These are phyloP conservation scores for Ophiodon elongatus DNA, from an alignment of 2,113 vertebrate species.

Conservation along the genomic window DNA sequence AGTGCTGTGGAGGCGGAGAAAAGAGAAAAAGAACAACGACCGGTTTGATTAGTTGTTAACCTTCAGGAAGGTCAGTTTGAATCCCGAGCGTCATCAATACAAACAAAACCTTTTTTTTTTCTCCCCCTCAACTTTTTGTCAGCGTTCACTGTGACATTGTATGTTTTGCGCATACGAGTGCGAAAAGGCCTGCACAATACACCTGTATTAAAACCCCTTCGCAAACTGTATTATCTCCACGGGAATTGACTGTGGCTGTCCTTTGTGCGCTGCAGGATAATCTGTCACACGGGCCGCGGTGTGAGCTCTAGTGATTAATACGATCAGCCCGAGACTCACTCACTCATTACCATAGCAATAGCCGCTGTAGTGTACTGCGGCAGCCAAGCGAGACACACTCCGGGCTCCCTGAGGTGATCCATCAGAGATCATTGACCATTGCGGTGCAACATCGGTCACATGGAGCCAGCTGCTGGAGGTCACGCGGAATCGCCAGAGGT, in stretches of 20 bases:
- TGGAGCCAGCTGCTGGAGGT: conserved; percentile 50
- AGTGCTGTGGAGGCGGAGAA: conserved; percentile 20
- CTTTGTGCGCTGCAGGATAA: conserved; percentile 54
- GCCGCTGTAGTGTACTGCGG: conserved; percentile 43
- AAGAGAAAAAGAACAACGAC: conserved; percentile 20
- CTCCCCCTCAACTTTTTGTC: neutral
- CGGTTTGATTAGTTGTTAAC: conserved; percentile 2
- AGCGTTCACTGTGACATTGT: conserved; percentile 22
- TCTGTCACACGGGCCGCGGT: conserved; percentile 61
- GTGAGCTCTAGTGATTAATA: conserved; percentile 75
- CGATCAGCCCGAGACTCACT: conserved; percentile 48
- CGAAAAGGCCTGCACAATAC: conserved; percentile 11
- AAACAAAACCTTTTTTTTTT: conserved; percentile 2
- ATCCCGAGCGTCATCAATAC: conserved; percentile 24
- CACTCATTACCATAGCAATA: conserved; percentile 72
- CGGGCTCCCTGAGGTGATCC: conserved; percentile 71
- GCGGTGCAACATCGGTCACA: conserved; percentile 41
- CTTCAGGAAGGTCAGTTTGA: conserved; percentile 31
- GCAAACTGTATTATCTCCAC: conserved; percentile 40
- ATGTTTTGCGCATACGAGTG: neutral
- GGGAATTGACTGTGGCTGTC: conserved; percentile 58
- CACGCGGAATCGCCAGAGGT: conserved; percentile 41
- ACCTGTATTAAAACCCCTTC: conserved; percentile 3
- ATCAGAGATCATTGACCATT: conserved; percentile 75
- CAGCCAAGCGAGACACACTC: conserved; percentile 56